Base-by-base conservation (phyloP, 1,140 invertebrate species). In the Diprion similis region DNA sequence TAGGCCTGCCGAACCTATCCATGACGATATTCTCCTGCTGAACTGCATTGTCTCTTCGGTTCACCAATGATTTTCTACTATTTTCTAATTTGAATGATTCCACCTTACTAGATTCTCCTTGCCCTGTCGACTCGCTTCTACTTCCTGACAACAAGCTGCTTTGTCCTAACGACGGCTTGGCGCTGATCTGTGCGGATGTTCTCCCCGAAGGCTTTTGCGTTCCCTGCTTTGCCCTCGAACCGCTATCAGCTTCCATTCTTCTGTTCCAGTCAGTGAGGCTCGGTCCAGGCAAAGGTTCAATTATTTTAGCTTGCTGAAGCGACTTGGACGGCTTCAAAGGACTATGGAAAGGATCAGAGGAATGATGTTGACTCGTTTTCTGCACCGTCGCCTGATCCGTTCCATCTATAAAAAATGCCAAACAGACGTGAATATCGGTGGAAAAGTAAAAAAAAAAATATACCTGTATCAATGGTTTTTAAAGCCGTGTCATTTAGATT, bases 241-340 rank as follows among this genome's bases (percentile, higher is more conserved):
- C 51, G 11, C 4, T 59, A 59, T 59, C 45, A 65, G 66, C 10
- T 19, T 83, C 79, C 7, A 8, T 0, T 70, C 73, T 81, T 66
- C 80, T 84, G 18, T 81, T 86, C 83, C 84, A 86, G 45, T 85
- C 84, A 15, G 76, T 69, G 37, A 70, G 75, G 73, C 84, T 86
- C 17, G 85, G 83, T 46, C 83, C 83, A 67, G 85, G 85, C n/a
- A 87, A 75, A 3, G 86, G 84, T 73, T 87, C 87, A 46, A 87
- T 87, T 71, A 87, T 87, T 76, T 81, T 86, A 0, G 81, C 75
- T 1, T 73, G 13, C 68, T 83, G 82, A 0, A 68, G 79, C 6
- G 64, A 74, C 45, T 77, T 81, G 45, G 66, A 15, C 8, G 11
- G 7, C 64, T 59, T 59, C 51, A 59, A 17, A 59, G 59, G 65